Evolutionary conservation across 2,888 invertebrate species (phyloP), one percentile per base, ranked within the genome.

Genomic region (Idaea biselata): DNA sequence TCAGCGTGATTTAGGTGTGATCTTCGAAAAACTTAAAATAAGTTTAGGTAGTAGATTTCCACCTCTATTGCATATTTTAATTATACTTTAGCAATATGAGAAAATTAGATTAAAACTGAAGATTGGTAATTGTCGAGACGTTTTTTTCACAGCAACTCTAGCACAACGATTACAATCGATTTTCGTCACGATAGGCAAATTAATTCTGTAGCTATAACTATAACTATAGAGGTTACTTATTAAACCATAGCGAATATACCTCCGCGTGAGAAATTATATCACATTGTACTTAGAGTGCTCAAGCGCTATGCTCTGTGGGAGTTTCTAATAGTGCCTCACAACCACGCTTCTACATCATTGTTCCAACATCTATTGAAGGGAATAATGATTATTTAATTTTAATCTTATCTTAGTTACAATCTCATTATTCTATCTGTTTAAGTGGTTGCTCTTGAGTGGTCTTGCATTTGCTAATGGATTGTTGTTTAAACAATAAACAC

Each of bases 241-340:
- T 53, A 56, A 60, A 31, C 58, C 32, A 17, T 16, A 64, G 55
- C 60, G 62, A 60, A 61, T 55, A 59, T 60, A 61, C 60, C 18
- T 16, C 55, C 56, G 61, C 84, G 86, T 88, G 88, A 80, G 88
- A 88, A 88, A 81, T 73, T 74, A 75, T 82, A 83, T 68, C 79
- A 77, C 76, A 81, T 82, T 85, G 83, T 83, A 68, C 56, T 25
- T 25, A 25, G 3, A 25, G 25, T 25, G 5, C 63, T 61, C 60
- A 60, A 54, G 55, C 59, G 62, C 60, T 60, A 66, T 67, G 65
- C 63, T 66, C 71, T 75, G 79, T 80, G 81, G 73, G 80, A 80
- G 79, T 71, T 58, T 65, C 44, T 7, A 11, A 33, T 33, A 14
- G 33, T 33, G 14, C 33, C 33, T 33, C 33, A 44, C 8, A 44